These are phyloP conservation scores for Drosophila subquinaria DNA, from an alignment of 2,888 invertebrate species.

Conservation along the genomic window DNA sequence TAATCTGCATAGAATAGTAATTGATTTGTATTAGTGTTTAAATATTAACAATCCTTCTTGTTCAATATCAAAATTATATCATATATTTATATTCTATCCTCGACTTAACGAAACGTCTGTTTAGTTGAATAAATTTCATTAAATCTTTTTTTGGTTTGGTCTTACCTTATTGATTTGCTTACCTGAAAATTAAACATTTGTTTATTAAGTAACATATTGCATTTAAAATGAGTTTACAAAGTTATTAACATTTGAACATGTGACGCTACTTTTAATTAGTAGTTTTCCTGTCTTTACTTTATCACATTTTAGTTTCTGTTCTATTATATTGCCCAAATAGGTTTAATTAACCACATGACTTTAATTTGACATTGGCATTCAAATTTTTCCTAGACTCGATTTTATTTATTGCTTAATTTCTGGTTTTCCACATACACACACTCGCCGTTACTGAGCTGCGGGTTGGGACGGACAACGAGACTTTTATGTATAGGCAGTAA, in stretches of 20 bases:
- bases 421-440: conserved; percentile 21
- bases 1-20: no score
- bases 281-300: background rate
- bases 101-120: no score
- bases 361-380: conserved; percentile 78
- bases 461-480: conserved; percentile 34
- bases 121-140: no score
- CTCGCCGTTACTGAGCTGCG: conserved; percentile 17
- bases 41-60: no score
- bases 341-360: conserved; percentile 70
- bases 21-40: no score
- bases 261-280: conserved; percentile 1
- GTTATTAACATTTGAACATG: background rate
- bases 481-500: conserved; percentile 52
- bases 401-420: conserved; percentile 52
- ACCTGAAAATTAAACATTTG: background rate
- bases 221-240: background rate
- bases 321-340: background rate
- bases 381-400: conserved; percentile 46
- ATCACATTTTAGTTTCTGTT: background rate
- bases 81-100: no score
- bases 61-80: no score
- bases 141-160: background rate
- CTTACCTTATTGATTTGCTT: background rate
- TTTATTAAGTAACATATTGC: background rate